Evolutionary conservation across 2,888 invertebrate genomes (phyloP).

Genomic region (Orchestes rusci): DNA sequence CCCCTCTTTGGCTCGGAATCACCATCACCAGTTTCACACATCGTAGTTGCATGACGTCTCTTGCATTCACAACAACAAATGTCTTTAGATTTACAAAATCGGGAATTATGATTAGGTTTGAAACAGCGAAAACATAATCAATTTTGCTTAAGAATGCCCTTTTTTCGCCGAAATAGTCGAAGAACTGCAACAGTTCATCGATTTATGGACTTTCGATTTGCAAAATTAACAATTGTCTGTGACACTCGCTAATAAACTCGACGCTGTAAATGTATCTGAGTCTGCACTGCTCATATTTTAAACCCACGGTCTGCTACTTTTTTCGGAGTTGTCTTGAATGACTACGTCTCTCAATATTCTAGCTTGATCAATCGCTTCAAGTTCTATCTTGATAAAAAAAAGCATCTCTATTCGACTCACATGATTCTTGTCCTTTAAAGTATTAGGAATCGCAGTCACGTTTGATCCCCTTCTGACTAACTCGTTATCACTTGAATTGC

Average conservation of each 20-base stretch:
- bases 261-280: not conserved
- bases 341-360: not conserved
- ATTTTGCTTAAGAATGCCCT: not conserved
- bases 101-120: not conserved
- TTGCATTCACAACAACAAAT: not conserved
- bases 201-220: not conserved
- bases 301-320: no score
- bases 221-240: not conserved
- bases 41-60: not conserved
- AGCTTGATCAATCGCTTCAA: not conserved
- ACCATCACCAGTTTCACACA: not conserved
- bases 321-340: not conserved
- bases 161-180: not conserved
- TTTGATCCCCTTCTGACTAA: not conserved
- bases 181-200: not conserved
- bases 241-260: not conserved
- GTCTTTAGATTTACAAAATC: not conserved
- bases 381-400: not conserved
- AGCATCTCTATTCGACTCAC: not conserved
- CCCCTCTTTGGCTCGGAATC: not conserved
- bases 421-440: not conserved
- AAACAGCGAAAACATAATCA: not conserved
- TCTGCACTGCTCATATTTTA: no score
- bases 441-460: not conserved
- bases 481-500: not conserved